Evolutionary conservation across 2,888 invertebrate species (phyloP).

Genomic region (Achlya flavicornis): DNA sequence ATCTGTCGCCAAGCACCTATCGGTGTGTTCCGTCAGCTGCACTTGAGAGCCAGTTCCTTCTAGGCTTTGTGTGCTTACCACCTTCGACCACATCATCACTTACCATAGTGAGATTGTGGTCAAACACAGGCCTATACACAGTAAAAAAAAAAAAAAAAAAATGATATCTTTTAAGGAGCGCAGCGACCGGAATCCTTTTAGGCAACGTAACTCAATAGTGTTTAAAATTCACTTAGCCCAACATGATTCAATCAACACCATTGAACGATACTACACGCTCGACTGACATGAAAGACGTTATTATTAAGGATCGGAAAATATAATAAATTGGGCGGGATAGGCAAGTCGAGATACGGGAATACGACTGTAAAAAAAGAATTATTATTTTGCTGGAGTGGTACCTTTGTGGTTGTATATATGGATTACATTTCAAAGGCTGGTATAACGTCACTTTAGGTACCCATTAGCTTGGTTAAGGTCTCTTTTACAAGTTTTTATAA

Average conservation of each 20-base stretch:
- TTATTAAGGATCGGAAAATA: conserved; percentile 21
- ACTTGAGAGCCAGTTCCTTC: too few species aligned
- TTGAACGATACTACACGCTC: conserved; percentile 35
- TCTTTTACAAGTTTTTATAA: neutral
- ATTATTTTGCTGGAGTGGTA: neutral
- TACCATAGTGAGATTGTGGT: too few species aligned
- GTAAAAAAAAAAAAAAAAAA: too few species aligned
- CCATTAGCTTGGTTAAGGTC: neutral
- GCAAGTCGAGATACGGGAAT: conserved; percentile 5
- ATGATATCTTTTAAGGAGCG: conserved; percentile 1
- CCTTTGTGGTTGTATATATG: neutral
- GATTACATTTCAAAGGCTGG: neutral
- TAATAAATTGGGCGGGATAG: conserved; percentile 13
- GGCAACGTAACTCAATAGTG: conserved; percentile 62
- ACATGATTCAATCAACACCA: conserved; percentile 63
- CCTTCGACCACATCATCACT: too few species aligned
- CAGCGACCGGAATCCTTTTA: conserved; percentile 55
- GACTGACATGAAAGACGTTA: conserved; percentile 27
- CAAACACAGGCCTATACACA: too few species aligned
- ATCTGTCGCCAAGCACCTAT: too few species aligned
- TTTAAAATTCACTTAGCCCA: conserved; percentile 61
- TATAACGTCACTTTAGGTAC: neutral
- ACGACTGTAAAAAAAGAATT: neutral
- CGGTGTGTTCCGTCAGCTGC: too few species aligned
- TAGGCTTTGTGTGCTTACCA: too few species aligned